phyloP scores from a whole-genome alignment of 2,888 invertebrate species.

The Chymomyza caudatula region DNA sequence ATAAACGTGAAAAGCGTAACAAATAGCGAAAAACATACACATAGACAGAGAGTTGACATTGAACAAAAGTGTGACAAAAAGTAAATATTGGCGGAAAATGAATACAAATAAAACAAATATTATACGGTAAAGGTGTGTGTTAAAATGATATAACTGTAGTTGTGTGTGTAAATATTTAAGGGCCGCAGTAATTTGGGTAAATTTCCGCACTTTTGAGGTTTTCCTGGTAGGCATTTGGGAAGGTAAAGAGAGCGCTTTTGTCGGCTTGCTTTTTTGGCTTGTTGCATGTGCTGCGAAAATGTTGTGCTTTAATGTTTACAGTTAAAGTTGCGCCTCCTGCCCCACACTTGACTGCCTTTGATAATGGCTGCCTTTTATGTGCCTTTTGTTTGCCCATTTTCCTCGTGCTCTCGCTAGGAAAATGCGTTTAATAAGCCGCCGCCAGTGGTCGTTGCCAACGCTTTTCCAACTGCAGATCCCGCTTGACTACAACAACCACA shows the following conservation, averaged over 20 bases:
- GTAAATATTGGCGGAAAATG: not conserved
- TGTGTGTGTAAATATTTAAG: not conserved
- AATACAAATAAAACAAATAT: not conserved
- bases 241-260: not conserved
- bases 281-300: not conserved
- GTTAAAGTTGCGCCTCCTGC: not conserved
- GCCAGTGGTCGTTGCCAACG: not conserved
- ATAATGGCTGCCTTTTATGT: not conserved
- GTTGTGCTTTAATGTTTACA: not conserved
- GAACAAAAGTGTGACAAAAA: not conserved
- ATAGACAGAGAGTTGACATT: not conserved
- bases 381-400: not conserved
- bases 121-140: not conserved
- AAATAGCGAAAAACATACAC: not conserved
- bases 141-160: not conserved
- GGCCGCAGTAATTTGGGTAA: not conserved
- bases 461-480: not conserved
- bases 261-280: not conserved
- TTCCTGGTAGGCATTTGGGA: too few species aligned
- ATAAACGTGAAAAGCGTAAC: not conserved
- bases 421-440: not conserved
- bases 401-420: not conserved
- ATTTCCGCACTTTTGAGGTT: not conserved
- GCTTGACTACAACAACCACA: not conserved
- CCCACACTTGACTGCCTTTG: not conserved